Evolutionary conservation across 2,113 vertebrate species (phyloP), one percentile per base, ranked within the genome.

Genomic region (Zeus faber): DNA sequence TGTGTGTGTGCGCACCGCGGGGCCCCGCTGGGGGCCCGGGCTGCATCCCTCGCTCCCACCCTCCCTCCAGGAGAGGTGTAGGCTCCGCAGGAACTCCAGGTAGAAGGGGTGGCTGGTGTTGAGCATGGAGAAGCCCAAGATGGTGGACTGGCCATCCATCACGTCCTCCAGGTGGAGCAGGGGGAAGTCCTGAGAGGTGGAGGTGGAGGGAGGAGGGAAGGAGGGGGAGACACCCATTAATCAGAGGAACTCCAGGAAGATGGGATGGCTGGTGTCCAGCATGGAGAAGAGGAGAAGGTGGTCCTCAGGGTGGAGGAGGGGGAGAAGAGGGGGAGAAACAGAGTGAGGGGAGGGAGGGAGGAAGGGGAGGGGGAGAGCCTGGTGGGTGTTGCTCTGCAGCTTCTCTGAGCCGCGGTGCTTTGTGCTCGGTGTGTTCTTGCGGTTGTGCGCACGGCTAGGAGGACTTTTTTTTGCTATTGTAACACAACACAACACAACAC

Each of bases 61-160:
- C 68, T 96, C 94, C 44, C 88, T 91, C 93, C 94, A 96, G 1
- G 94, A 96, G 81, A 95, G 89, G 80, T 94, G 93, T 66, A 95
- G 92, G 73, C 93, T 94, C 13, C 93, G 79, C 39, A 94, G 81
- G 61, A 95, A 94, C 78, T 95, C 94, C n/a, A 89, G 84, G 76
- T 93, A 94, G 84, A 94, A 94, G 2, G 92, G 88, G 21, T 96
- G 93, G 4, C 77, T 91, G 51, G 73, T 86, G 89, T 95, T 94
- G 24, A 93, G 86, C 91, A 95, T 93, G 51, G 94, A 96, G 84
- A 96, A 96, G 31, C 94, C 93, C 65, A 95, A 62, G 3, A 95
- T 89, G 69, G 92, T 94, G 45, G 92, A 93, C 43, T 92, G 90
- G 1, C 92, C 91, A 8, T 88, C 89, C 49, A 93, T 90, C 1